These are phyloP conservation scores for Drosophila rhopaloa DNA, from an alignment of 1,140 invertebrate genomes.

Conservation along the genomic window DNA sequence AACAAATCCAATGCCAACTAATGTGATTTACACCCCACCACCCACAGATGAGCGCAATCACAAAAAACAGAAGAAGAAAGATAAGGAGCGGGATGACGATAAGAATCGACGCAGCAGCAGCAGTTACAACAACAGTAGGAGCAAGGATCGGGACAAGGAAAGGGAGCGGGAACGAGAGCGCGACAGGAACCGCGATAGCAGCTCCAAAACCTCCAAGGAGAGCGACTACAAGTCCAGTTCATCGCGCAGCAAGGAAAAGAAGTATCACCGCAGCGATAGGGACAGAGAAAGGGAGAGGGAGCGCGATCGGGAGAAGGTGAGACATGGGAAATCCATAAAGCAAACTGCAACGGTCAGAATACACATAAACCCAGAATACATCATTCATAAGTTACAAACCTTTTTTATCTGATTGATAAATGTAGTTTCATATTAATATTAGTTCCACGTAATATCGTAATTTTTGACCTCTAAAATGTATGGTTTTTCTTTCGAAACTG, in stretches of 20 bases:
- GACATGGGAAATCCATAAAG: neutral
- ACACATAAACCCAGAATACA: neutral
- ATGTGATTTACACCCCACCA: slow-evolving; percentile 29
- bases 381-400: too few species aligned
- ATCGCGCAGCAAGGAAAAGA: slow-evolving; percentile 69
- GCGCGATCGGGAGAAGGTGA: slow-evolving; percentile 58
- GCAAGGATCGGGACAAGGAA: slow-evolving; percentile 36
- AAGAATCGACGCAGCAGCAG: slow-evolving; percentile 52
- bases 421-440: too few species aligned
- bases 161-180: slow-evolving; percentile 7
- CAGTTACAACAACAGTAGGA: slow-evolving; percentile 15
- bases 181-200: slow-evolving; percentile 16
- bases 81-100: slow-evolving; percentile 77
- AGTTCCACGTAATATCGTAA: too few species aligned
- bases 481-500: too few species aligned
- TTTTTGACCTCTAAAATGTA: too few species aligned
- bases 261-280: slow-evolving; percentile 63
- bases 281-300: slow-evolving; percentile 47
- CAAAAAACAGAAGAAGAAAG: slow-evolving; percentile 72
- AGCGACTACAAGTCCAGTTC: slow-evolving; percentile 56
- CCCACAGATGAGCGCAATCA: slow-evolving; percentile 66
- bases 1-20: slow-evolving; percentile 45
- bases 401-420: too few species aligned
- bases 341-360: neutral
- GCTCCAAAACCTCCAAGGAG: slow-evolving; percentile 50